These are phyloP conservation scores for Lepus oiostolus DNA, from an alignment of 2,797 vertebrate species.

Conservation along the genomic window DNA sequence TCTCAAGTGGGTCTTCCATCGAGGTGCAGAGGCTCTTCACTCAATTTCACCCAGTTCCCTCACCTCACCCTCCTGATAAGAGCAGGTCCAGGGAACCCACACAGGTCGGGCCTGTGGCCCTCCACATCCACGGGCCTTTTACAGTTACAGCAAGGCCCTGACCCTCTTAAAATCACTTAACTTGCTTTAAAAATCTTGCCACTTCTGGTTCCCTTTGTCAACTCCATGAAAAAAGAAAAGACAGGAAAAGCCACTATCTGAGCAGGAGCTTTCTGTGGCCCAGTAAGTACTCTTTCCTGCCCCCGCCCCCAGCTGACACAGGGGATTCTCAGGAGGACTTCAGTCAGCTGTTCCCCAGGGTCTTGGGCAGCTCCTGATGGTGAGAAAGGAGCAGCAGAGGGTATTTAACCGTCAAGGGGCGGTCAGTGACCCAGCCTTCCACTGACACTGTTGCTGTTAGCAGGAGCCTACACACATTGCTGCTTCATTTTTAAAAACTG, in stretches of 20 bases:
- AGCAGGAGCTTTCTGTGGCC: slow-evolving; percentile 43
- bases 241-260: not conserved
- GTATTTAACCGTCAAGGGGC: slow-evolving; percentile 56
- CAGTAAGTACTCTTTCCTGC: not conserved
- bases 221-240: not conserved
- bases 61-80: not conserved
- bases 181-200: slow-evolving; percentile 30
- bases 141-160: not conserved
- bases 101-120: too few species aligned
- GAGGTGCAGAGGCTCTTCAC: not conserved
- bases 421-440: slow-evolving; percentile 62
- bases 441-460: slow-evolving; percentile 32
- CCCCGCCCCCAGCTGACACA: slow-evolving; percentile 31
- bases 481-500: slow-evolving; percentile 69
- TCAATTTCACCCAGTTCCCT: not conserved
- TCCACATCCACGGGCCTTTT: not conserved
- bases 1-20: slow-evolving; percentile 7
- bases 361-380: slow-evolving; percentile 69
- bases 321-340: slow-evolving; percentile 61
- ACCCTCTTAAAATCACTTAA: not conserved
- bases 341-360: slow-evolving; percentile 69
- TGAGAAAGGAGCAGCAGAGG: slow-evolving; percentile 72
- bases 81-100: not conserved
- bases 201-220: not conserved
- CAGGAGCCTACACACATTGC: slow-evolving; percentile 58